Evolutionary conservation across 2,113 vertebrate genomes (phyloP).

Genomic region (Vulpes vulpes): DNA sequence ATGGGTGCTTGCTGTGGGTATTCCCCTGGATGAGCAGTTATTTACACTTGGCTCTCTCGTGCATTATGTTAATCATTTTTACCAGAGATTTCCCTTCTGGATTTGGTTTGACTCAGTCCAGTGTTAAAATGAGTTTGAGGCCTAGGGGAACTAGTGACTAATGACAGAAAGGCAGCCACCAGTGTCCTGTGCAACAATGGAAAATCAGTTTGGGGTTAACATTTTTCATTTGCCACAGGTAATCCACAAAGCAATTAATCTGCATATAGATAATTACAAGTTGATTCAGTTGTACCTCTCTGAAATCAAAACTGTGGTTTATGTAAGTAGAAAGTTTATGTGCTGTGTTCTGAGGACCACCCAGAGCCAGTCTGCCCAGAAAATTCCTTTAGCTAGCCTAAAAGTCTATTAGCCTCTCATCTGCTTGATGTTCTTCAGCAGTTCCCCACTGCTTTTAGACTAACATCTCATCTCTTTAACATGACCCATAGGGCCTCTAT

Average conservation of each 20-base stretch:
- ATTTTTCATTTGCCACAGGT: slow-evolving; percentile 68
- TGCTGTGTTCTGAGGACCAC: background rate
- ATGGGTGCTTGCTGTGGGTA: background rate
- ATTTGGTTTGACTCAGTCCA: slow-evolving; percentile 50
- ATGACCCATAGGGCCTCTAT: background rate
- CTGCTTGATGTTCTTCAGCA: background rate
- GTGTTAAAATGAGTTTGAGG: slow-evolving; percentile 66
- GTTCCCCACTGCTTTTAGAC: background rate
- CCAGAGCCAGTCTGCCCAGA: background rate
- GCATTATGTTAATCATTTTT: slow-evolving; percentile 56
- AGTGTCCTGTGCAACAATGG: slow-evolving; percentile 8
- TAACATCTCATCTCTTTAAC: background rate
- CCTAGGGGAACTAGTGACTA: slow-evolving; percentile 46
- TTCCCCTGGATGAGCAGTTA: background rate
- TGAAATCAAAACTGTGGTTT: slow-evolving; percentile 22
- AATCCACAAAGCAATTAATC: slow-evolving; percentile 66
- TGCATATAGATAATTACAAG: slow-evolving; percentile 56
- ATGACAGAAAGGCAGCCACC: slow-evolving; percentile 52
- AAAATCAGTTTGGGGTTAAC: slow-evolving; percentile 43
- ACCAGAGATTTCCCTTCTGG: slow-evolving; percentile 64
- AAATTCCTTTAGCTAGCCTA: background rate
- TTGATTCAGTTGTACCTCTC: slow-evolving; percentile 40
- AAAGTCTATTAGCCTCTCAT: background rate
- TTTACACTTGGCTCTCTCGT: slow-evolving; percentile 29
- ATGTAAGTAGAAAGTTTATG: background rate